Conservation (phyloP, 2,113 vertebrate genomes). For the Rostratula benghalensis region DNA sequence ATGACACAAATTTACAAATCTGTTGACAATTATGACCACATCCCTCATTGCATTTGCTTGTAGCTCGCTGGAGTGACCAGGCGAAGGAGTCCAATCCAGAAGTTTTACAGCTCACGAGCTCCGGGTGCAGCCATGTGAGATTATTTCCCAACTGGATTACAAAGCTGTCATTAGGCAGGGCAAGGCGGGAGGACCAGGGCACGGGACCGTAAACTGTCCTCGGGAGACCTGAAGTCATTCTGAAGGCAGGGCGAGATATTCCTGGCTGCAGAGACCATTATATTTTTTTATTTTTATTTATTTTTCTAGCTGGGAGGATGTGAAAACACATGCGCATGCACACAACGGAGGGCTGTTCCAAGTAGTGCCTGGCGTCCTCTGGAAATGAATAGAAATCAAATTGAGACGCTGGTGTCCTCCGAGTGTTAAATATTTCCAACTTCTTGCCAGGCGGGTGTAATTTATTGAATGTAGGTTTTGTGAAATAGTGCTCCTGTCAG, state of each 20-base stretch:
- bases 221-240: conserved; percentile 53
- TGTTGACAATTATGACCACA: conserved; percentile 65
- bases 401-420: conserved; percentile 53
- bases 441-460: conserved; percentile 66
- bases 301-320: background rate
- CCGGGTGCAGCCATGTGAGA: conserved; percentile 41
- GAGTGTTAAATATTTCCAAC: conserved; percentile 69
- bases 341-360: conserved; percentile 44
- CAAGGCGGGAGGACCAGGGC: conserved; percentile 54
- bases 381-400: conserved; percentile 72
- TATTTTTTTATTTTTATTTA: background rate
- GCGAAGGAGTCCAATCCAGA: conserved; percentile 42
- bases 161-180: conserved; percentile 74
- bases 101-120: conserved; percentile 58
- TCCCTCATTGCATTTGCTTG: conserved; percentile 45
- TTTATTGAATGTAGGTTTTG: conserved; percentile 77
- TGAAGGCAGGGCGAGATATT: conserved; percentile 29
- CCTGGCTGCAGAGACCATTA: background rate
- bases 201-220: conserved; percentile 71
- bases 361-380: conserved; percentile 44
- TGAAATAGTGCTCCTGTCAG: conserved; percentile 75
- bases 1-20: conserved; percentile 68
- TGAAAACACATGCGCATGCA: background rate
- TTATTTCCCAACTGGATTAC: conserved; percentile 73
- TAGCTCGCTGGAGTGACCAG: conserved; percentile 59